phyloP scores from a whole-genome alignment of 2,797 vertebrate genomes.

The Gymnocypris eckloni region DNA sequence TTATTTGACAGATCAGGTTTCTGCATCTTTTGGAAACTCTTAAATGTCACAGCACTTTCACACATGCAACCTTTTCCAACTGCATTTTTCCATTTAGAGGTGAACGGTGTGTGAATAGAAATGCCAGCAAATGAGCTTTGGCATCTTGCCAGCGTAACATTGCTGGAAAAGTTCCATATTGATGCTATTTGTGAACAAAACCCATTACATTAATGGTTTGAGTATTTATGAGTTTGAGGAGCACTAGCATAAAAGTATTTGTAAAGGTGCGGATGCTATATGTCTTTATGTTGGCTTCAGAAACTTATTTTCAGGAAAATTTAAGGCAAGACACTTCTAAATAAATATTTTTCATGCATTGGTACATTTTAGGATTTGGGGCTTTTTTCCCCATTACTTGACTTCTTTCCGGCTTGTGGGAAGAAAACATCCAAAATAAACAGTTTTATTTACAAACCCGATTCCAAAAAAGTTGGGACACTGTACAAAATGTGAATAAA shows the following conservation, averaged over 20 bases:
- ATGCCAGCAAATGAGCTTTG: background rate
- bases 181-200: background rate
- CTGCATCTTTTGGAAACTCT: conserved; percentile 43
- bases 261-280: background rate
- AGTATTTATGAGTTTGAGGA: background rate
- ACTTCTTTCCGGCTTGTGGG: background rate
- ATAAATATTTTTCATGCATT: background rate
- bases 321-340: background rate
- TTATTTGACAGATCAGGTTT: conserved; percentile 26
- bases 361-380: background rate
- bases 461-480: too few species aligned
- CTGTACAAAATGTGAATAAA: too few species aligned
- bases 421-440: background rate
- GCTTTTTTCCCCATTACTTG: background rate
- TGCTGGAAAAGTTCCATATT: background rate
- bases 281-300: background rate
- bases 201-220: background rate
- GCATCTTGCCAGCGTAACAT: background rate
- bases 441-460: background rate
- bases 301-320: background rate
- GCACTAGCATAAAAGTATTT: background rate
- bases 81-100: background rate
- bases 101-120: background rate
- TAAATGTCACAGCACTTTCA: conserved; percentile 3
- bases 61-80: conserved; percentile 8